Base-by-base conservation (phyloP, 2,888 invertebrate genomes). In the Linnaemya tessellans region DNA sequence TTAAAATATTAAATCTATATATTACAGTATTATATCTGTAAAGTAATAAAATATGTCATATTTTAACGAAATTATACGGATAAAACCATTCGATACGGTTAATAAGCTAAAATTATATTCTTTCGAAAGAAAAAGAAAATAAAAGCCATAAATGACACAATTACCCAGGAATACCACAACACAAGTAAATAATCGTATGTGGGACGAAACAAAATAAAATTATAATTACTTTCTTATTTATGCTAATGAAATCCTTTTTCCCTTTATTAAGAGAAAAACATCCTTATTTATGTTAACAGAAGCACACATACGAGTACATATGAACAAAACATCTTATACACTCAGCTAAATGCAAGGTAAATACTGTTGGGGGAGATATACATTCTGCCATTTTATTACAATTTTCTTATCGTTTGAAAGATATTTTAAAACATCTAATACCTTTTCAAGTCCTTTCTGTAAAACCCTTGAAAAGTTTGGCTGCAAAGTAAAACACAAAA, bases 11-110 rank as follows among this genome's bases (percentile, higher is more conserved):
- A 65, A 25, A 65, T 10, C 15, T 38, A 18, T 15, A 64, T n/a
- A 18, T 38, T 11, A 11, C n/a, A 20, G 22, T 20, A 54, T 64
- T 35, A 74, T 64, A 56, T 70, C 51, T 70, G 67, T 60, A 67
- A 85, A 89, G 89, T 88, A 89, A 91, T 91, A 90, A 91, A 91
- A 91, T 90, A 90, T 91, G 90, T 91, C 91, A 90, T 90, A 91
- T 90, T 91, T 91, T 89, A 91, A 89, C 89, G 88, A 82, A 89
- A 90, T 90, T 90, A 90, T 90, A 89, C 89, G 88, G 89, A 90
- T 91, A 90, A 91, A 90, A 88, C 89, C 90, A 91, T 91, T 91
- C 88, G 89, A 86, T 87, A 90, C 87, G 89, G 87, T 79, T 60
- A 79, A 71, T 67, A 79, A 80, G 58, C 25, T 62, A 78, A 56